Percentiles rank a stretch among this genome's conserved stretches.
Evolutionary conservation across 1,140 invertebrate species (phyloP).

Genomic region (Drosophila subpulchrella): DNA sequence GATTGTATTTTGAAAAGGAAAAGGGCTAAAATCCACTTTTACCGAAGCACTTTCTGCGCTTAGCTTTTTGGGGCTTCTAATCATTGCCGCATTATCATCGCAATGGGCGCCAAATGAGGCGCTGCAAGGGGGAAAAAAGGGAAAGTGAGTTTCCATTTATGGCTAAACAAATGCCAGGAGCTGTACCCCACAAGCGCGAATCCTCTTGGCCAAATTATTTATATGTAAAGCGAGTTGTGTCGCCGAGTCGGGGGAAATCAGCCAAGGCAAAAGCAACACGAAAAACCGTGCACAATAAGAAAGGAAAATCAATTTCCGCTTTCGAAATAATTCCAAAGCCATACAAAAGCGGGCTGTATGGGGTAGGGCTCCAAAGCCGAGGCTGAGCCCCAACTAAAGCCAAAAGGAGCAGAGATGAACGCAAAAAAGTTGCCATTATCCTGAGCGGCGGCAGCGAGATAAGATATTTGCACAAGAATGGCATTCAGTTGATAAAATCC

Average conservation of each 20-base stretch:
- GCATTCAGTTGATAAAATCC: constrained; percentile 82
- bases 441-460: constrained; percentile 64
- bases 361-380: constrained; percentile 45
- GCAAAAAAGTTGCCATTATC: constrained; percentile 76
- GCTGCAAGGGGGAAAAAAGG: constrained; percentile 1
- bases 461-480: constrained; percentile 83
- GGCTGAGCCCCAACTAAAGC: constrained; percentile 53
- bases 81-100: constrained; percentile 34
- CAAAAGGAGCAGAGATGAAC: constrained; percentile 22
- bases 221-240: constrained; percentile 36
- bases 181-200: background rate
- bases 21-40: constrained; percentile 11
- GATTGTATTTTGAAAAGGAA: too few relatives aligned
- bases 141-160: constrained; percentile 31
- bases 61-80: constrained; percentile 27
- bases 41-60: constrained; percentile 9
- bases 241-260: constrained; percentile 38
- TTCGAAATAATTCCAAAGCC: constrained; percentile 82
- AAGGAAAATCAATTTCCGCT: constrained; percentile 81
- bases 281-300: constrained; percentile 75
- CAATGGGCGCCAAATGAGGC: constrained; percentile 20
- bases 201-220: constrained; percentile 26
- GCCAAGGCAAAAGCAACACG: constrained; percentile 44
- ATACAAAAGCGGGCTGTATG: constrained; percentile 56
- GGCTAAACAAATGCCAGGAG: constrained; percentile 15